phyloP scores from a whole-genome alignment of 2,888 invertebrate genomes.

The Carcina quercana region DNA sequence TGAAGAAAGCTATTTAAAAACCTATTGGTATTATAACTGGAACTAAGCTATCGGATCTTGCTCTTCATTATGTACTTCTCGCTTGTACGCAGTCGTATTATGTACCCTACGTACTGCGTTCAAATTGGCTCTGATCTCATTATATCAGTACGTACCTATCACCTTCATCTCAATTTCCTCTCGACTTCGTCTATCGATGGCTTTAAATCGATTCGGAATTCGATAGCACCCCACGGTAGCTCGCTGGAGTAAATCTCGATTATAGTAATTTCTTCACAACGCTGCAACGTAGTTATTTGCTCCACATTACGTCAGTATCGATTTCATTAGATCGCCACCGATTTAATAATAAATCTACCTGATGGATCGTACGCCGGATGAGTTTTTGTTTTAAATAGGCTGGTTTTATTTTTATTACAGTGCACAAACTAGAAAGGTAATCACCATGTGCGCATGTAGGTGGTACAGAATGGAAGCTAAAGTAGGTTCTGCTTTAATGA shows the following conservation, averaged over 20 bases:
- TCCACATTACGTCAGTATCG: conserved; percentile 54
- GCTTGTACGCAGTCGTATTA: too few species aligned
- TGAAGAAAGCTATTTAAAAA: too few species aligned
- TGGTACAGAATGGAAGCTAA: conserved; percentile 22
- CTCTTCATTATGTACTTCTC: too few species aligned
- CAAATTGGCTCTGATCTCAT: too few species aligned
- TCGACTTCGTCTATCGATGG: too few species aligned
- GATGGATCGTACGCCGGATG: conserved; percentile 48
- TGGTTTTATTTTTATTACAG: conserved; percentile 32
- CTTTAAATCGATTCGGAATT: conserved; percentile 13
- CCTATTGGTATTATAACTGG: too few species aligned
- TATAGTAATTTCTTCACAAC: conserved; percentile 52
- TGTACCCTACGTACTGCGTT: too few species aligned
- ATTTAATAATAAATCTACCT: conserved; percentile 49
- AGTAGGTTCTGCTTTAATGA: conserved; percentile 30
- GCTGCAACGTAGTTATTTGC: conserved; percentile 43
- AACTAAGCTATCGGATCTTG: too few species aligned
- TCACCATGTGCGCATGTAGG: conserved; percentile 36
- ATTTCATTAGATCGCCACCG: conserved; percentile 59
- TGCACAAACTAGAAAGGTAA: conserved; percentile 47
- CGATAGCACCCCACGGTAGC: conserved; percentile 34
- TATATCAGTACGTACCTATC: too few species aligned
- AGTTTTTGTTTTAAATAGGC: conserved; percentile 34
- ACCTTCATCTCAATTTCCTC: too few species aligned
- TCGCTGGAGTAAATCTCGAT: conserved; percentile 35